These are phyloP conservation scores for Adela reaumurella DNA, from an alignment of 2,888 invertebrate species.

Conservation along the genomic window DNA sequence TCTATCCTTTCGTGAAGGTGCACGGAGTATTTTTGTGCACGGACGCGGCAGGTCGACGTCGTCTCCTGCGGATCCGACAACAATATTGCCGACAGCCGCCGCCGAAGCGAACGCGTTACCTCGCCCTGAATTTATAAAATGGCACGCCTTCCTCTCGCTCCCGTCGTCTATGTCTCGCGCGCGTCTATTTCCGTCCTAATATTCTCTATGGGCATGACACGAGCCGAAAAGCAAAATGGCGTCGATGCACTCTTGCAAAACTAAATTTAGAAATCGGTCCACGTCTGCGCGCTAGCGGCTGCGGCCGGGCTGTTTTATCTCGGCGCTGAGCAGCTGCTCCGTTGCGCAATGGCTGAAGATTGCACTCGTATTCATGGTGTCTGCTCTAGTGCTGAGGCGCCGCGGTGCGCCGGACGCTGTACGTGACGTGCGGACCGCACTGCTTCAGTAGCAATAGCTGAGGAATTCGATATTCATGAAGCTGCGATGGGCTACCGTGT, in stretches of 20 bases:
- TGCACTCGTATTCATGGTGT: too few species aligned
- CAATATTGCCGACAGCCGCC: background rate
- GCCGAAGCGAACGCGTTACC: background rate
- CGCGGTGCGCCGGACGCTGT: too few species aligned
- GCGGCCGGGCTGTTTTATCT: conserved; percentile 34
- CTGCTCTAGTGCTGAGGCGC: too few species aligned
- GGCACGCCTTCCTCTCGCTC: background rate
- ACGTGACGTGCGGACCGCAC: too few species aligned
- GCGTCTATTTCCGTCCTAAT: conserved; percentile 26
- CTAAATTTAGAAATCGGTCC: conserved; percentile 25
- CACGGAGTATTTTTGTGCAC: too few species aligned
- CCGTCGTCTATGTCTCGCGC: background rate
- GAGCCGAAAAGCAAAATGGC: conserved; percentile 14
- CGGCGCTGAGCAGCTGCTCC: conserved; percentile 10
- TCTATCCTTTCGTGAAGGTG: too few species aligned
- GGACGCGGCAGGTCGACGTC: too few species aligned
- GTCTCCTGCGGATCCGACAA: too few species aligned
- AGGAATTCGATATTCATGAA: too few species aligned
- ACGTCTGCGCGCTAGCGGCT: conserved; percentile 4
- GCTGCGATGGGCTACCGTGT: too few species aligned
- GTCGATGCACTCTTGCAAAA: conserved; percentile 42
- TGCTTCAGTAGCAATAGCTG: too few species aligned
- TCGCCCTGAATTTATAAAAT: background rate
- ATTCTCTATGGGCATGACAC: conserved; percentile 41
- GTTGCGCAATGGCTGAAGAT: conserved; percentile 7